Percentiles rank a stretch among this genome's conserved stretches.
Conservation (phyloP, 2,113 vertebrate genomes). For the Platanista minor region DNA sequence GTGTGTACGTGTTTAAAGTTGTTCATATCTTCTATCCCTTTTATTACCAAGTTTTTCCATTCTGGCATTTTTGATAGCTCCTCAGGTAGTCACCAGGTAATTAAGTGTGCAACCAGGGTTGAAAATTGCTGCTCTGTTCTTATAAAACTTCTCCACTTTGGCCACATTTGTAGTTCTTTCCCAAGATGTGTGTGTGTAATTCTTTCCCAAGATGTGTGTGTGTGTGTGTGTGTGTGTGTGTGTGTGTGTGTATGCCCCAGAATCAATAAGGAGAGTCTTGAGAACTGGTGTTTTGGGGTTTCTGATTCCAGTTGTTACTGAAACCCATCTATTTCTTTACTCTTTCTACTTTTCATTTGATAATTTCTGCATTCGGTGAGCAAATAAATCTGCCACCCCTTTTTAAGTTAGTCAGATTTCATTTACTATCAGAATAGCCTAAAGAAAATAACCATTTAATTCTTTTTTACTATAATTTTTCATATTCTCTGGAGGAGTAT, state of each 20-base stretch:
- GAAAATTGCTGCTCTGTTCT: not conserved
- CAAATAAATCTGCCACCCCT: not conserved
- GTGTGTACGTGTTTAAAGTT: not conserved
- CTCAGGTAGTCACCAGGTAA: not conserved
- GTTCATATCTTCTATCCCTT: not conserved
- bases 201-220: not conserved
- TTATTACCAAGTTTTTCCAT: not conserved
- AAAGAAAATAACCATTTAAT: not conserved
- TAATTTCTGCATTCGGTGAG: not conserved
- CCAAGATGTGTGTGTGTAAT: not conserved
- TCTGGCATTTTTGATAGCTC: not conserved
- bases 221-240: too few relatives aligned
- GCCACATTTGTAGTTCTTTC: not conserved
- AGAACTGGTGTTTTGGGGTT: not conserved
- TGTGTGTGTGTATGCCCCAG: rapidly evolving
- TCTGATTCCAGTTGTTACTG: not conserved
- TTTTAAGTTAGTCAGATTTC: not conserved
- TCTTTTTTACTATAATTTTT: not conserved
- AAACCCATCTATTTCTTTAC: not conserved
- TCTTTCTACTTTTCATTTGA: not conserved
- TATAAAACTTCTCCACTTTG: not conserved
- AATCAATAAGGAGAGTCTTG: not conserved
- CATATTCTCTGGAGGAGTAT: not conserved
- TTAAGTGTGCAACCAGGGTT: not conserved
- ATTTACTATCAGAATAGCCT: not conserved